Evolutionary conservation across 2,888 invertebrate species (phyloP).

Genomic region (Brenthis daphne): DNA sequence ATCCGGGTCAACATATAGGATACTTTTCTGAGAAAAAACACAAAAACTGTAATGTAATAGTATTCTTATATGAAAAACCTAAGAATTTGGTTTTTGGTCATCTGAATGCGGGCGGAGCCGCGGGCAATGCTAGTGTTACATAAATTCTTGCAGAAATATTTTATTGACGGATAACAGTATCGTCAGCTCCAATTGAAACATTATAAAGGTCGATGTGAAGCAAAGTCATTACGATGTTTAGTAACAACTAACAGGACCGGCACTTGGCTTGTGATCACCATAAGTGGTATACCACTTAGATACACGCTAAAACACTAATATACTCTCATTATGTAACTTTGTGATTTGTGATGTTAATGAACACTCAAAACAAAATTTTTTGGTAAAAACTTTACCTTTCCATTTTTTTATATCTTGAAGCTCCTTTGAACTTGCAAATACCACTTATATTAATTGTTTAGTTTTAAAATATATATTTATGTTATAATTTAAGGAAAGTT

Average conservation of each 20-base stretch:
- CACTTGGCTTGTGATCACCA: slow-evolving; percentile 59
- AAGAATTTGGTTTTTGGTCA: too few species aligned
- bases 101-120: too few species aligned
- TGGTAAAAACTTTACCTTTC: background rate
- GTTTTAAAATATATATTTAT: too few species aligned
- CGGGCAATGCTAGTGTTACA: too few species aligned
- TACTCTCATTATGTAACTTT: slow-evolving; percentile 55
- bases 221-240: slow-evolving; percentile 65
- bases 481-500: too few species aligned
- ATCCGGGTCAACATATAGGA: too few species aligned
- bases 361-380: slow-evolving; percentile 21
- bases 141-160: slow-evolving; percentile 45
- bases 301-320: slow-evolving; percentile 58
- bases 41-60: too few species aligned
- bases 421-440: too few species aligned
- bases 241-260: slow-evolving; percentile 40
- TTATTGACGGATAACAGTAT: slow-evolving; percentile 67
- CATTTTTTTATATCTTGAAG: too few species aligned
- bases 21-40: too few species aligned
- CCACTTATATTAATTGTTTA: too few species aligned
- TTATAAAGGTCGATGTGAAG: slow-evolving; percentile 56
- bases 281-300: slow-evolving; percentile 69
- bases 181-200: slow-evolving; percentile 50
- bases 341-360: slow-evolving; percentile 51
- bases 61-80: too few species aligned